phyloP scores from a whole-genome alignment of 2,888 invertebrate species.

The Cosmorhoe ocellata region DNA sequence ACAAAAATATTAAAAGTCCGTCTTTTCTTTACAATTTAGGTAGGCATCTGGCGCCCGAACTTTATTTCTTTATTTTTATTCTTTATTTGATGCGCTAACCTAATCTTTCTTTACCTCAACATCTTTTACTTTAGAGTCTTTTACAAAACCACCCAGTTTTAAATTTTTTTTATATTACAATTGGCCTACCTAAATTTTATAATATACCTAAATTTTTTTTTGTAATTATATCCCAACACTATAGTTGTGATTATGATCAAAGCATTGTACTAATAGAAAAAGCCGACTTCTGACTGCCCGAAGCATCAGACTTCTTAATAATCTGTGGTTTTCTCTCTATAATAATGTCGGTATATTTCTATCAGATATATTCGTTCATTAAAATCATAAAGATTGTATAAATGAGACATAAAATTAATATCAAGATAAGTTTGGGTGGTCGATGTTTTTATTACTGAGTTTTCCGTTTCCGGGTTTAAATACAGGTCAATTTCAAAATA shows the following conservation, averaged over 20 bases:
- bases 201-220: no score
- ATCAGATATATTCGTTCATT: constrained; percentile 12
- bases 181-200: no score
- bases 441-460: constrained; percentile 2
- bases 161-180: no score
- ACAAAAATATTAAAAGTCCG: no score
- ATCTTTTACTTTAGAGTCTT: no score
- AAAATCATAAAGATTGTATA: constrained; percentile 12
- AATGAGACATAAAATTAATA: constrained; percentile 22
- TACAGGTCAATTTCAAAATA: no score
- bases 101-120: no score
- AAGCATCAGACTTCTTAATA: constrained; percentile 39
- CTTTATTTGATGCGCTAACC: no score
- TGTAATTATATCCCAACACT: constrained; percentile 42
- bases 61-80: no score
- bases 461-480: neutral
- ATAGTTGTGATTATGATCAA: constrained; percentile 48
- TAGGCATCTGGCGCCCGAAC: no score
- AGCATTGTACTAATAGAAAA: constrained; percentile 49
- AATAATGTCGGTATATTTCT: constrained; percentile 36
- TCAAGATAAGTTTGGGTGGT: constrained; percentile 19
- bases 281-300: constrained; percentile 64
- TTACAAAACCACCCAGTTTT: no score
- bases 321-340: constrained; percentile 34
- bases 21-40: no score